A percentile compares a stretch with the other conserved stretches of the same genome.
These are phyloP conservation scores for Fragum whitleyi DNA, from an alignment of 2,888 invertebrate genomes.

Conservation along the genomic window DNA sequence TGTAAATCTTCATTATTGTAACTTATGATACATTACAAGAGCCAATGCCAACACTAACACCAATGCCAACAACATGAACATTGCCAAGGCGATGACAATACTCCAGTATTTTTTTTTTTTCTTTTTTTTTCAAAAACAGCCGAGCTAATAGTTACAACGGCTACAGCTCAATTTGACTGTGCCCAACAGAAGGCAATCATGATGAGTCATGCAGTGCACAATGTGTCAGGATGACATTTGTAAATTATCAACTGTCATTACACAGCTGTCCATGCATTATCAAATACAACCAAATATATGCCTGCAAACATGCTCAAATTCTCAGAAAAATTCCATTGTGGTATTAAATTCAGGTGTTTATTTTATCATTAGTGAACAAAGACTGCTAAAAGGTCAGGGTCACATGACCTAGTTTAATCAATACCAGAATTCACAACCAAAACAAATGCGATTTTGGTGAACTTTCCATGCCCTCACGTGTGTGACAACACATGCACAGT, in stretches of 20 bases:
- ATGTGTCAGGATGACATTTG: neutral
- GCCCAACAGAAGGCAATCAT: neutral
- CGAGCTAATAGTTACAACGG: too few relatives aligned
- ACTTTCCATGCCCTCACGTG: neutral
- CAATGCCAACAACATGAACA: too few relatives aligned
- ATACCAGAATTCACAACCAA: constrained; percentile 13
- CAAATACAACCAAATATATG: neutral
- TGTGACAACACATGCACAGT: constrained; percentile 9
- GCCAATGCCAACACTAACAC: too few relatives aligned
- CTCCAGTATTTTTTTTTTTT: too few relatives aligned
- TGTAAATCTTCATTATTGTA: too few relatives aligned
- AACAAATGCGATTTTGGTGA: constrained; percentile 10
- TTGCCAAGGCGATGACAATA: too few relatives aligned
- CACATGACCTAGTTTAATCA: constrained; percentile 6
- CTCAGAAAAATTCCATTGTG: neutral
- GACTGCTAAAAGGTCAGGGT: constrained; percentile 33
- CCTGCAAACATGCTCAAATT: neutral
- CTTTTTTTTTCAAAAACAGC: too few relatives aligned
- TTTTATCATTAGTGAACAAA: constrained; percentile 16
- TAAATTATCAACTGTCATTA: neutral
- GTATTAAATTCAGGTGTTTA: neutral
- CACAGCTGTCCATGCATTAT: neutral
- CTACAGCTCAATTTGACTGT: too few relatives aligned
- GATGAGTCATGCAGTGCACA: constrained; percentile 9
- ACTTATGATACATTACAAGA: too few relatives aligned